Conservation (phyloP, 2,113 vertebrate genomes). For the Triplophysa siluroides region DNA sequence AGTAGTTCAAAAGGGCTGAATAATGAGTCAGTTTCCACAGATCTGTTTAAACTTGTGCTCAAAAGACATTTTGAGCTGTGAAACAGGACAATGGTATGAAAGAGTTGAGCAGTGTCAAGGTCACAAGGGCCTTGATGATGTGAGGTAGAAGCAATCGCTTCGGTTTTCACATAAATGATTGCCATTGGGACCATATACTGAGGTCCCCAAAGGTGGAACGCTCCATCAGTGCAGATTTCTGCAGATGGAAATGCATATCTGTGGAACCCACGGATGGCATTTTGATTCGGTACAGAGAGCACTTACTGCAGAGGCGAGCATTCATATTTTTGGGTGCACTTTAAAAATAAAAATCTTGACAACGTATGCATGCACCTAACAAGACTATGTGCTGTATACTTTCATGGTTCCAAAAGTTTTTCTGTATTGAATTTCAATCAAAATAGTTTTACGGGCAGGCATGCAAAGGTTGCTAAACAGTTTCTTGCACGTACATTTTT, state of each 20-base stretch:
- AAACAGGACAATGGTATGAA: background rate
- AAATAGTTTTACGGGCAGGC: too few species aligned
- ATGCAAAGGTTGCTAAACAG: too few species aligned
- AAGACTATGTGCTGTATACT: too few species aligned
- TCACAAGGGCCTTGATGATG: slow-evolving; percentile 12
- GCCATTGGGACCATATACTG: slow-evolving; percentile 21
- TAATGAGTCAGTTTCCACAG: background rate
- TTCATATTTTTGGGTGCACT: slow-evolving; percentile 16
- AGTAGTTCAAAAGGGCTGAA: background rate
- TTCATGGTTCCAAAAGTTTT: too few species aligned
- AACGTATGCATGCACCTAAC: background rate
- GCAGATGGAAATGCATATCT: slow-evolving; percentile 21
- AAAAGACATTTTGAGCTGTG: background rate
- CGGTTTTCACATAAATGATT: slow-evolving; percentile 25
- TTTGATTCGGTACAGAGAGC: slow-evolving; percentile 28
- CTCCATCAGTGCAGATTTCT: slow-evolving; percentile 31
- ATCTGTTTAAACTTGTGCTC: background rate
- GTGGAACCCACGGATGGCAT: background rate
- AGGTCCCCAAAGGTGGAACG: slow-evolving; percentile 30
- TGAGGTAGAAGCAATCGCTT: slow-evolving; percentile 12
- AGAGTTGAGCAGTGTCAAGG: slow-evolving; percentile 28
- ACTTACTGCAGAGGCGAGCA: background rate
- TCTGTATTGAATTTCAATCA: background rate
- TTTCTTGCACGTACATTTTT: too few species aligned
- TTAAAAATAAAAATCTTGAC: background rate